Base-by-base conservation (phyloP, 2,797 vertebrate genomes). In the Gymnopithys bicolor region DNA sequence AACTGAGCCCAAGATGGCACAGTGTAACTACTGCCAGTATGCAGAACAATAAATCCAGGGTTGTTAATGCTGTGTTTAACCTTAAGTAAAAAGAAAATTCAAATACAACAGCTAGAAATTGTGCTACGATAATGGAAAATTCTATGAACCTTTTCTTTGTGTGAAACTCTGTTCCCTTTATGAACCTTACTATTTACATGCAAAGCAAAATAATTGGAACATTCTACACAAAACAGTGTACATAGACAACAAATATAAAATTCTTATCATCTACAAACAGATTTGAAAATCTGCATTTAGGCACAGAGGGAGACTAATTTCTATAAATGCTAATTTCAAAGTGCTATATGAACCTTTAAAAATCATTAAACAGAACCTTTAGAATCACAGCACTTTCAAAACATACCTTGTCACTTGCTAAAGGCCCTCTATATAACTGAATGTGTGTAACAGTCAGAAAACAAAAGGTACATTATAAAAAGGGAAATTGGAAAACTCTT, bases 121-220 rank as follows among this genome's bases (percentile, higher is more conserved):
- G 68, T 37, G 19, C 52, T 73, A 83, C 52, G 75, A 69, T 63
- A 90, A 78, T 11, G 30, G 32, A 86, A 94, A 92, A 89, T 74
- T 89, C 73, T 67, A 43, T 32, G 37, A 12, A 67, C 16, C 32
- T 78, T 91, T 76, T 86, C 48, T 93, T 82, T 91, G 37, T 71
- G 30, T 55, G 43, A 91, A 91, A 84, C 73, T 87, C 58, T 69
- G 27, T 93, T 90, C 79, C 55, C 68, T 78, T 93, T 85, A 83
- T 37, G 63, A 82, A 83, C 17, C 12, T 85, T 30, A 84, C 63
- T 94, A 89, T 87, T 89, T 84, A 78, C 18, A 84, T 66, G 89
- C 82, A 89, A 92, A 93, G 62, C 21, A 88, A 95, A 94, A 77
- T 84, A 94, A 88, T 10, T 86, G 67, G 33, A 86, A 90, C 69